These are phyloP conservation scores for Macropodus opercularis DNA, from an alignment of 2,797 vertebrate species.

Conservation along the genomic window DNA sequence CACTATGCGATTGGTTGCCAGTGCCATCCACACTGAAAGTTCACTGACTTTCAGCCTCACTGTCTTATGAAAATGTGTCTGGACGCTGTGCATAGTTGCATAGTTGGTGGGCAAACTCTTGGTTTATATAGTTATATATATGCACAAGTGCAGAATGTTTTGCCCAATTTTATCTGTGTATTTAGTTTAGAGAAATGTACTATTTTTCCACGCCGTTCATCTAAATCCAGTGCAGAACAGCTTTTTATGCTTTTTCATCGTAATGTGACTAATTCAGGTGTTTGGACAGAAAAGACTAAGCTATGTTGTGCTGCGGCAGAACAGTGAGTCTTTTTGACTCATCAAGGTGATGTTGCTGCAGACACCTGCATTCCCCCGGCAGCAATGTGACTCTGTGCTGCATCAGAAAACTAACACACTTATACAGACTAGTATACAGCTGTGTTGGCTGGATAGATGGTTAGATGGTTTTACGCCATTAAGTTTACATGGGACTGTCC, in stretches of 20 bases:
- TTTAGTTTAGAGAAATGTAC: neutral
- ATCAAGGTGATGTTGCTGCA: conserved; percentile 31
- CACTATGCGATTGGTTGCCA: neutral
- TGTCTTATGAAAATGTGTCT: neutral
- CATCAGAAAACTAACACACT: no score
- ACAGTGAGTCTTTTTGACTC: conserved; percentile 39
- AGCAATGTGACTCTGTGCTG: no score
- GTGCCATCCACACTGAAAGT: neutral
- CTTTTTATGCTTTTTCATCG: conserved; percentile 14
- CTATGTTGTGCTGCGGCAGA: conserved; percentile 10
- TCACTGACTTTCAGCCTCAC: neutral
- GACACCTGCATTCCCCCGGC: conserved; percentile 42
- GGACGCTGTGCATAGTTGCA: neutral
- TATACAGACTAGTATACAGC: no score
- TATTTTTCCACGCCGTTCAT: neutral
- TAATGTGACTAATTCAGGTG: conserved; percentile 13
- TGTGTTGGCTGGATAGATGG: no score
- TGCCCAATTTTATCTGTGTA: neutral
- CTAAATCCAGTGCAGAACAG: neutral
- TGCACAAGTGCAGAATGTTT: neutral
- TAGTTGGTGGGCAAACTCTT: neutral
- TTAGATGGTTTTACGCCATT: no score
- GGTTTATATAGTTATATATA: neutral
- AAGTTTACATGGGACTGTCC: no score
- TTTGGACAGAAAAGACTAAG: conserved; percentile 30